phyloP scores from a whole-genome alignment of 2,888 invertebrate genomes.

The Drosophila pegasa region DNA sequence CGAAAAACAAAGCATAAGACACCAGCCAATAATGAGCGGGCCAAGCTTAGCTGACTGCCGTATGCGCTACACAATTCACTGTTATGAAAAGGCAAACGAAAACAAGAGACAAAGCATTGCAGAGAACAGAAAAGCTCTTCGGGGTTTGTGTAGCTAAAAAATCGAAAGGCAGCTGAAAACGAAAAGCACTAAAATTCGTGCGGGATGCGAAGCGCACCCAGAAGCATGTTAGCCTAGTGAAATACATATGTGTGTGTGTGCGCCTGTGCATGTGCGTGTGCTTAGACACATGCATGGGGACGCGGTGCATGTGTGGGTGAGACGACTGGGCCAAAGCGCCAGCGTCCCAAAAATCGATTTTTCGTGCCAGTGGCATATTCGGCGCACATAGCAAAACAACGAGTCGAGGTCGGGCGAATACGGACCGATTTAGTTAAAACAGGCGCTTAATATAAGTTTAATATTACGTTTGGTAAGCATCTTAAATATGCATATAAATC shows the following conservation, averaged over 20 bases:
- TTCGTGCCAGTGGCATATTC: constrained; percentile 67
- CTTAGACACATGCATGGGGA: neutral
- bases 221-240: constrained; percentile 35
- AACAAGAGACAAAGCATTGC: neutral
- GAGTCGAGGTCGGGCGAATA: constrained; percentile 9
- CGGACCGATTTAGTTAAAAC: constrained; percentile 8
- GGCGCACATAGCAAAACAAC: constrained; percentile 41
- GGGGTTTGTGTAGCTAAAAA: constrained; percentile 44
- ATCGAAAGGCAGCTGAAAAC: constrained; percentile 67
- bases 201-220: constrained; percentile 41
- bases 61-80: constrained; percentile 26
- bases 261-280: constrained; percentile 5
- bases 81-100: neutral
- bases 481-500: neutral
- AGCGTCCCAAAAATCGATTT: constrained; percentile 70
- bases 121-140: constrained; percentile 47
- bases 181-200: constrained; percentile 37
- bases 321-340: constrained; percentile 49
- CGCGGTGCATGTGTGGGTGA: constrained; percentile 15
- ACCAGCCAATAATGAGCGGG: constrained; percentile 36
- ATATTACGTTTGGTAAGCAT: constrained; percentile 26
- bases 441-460: constrained; percentile 2
- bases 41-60: constrained; percentile 4
- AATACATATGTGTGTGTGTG: constrained; percentile 21
- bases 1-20: constrained; percentile 59